Conservation (phyloP, 2,113 vertebrate species). For the Cyrtonyx montezumae region DNA sequence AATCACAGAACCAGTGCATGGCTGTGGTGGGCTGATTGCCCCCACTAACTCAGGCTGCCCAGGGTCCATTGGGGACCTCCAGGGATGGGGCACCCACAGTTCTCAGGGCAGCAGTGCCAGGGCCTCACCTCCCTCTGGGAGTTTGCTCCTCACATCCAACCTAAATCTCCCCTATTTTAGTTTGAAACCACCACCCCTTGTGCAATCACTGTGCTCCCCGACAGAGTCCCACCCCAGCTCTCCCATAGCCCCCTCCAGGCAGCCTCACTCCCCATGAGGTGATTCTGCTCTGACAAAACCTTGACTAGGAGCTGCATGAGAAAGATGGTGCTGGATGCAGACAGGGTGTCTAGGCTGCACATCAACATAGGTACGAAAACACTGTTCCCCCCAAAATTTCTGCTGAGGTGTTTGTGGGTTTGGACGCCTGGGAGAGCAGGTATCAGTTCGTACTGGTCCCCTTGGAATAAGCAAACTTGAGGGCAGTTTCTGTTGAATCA, state of each 20-base stretch:
- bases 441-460: rapidly evolving
- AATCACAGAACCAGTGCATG: neutral
- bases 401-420: neutral
- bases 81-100: neutral
- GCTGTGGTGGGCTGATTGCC: neutral
- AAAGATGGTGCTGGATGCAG: neutral
- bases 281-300: neutral
- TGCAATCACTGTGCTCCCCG: neutral
- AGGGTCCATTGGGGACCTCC: neutral
- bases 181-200: neutral
- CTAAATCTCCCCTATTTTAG: neutral
- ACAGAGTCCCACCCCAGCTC: neutral
- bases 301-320: neutral
- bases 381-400: rapidly evolving
- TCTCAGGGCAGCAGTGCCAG: neutral
- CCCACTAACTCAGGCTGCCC: neutral
- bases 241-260: neutral
- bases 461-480: rapidly evolving
- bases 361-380: neutral
- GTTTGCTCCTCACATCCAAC: neutral
- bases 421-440: neutral
- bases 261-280: rapidly evolving
- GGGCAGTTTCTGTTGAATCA: neutral
- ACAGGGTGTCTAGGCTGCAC: neutral
- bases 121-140: neutral